Base-by-base conservation (phyloP, 2,888 invertebrate species). In the Galeruca laticollis region DNA sequence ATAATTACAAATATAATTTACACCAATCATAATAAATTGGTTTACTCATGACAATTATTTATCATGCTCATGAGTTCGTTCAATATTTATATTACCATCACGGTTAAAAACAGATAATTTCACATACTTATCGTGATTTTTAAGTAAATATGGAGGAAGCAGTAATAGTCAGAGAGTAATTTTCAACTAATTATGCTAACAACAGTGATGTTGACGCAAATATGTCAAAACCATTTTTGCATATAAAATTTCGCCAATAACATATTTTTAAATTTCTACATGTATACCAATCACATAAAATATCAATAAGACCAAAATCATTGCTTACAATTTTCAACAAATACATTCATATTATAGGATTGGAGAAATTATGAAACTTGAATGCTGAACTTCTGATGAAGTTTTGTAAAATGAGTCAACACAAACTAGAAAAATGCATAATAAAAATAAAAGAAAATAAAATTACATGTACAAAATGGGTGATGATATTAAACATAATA, bases 81-180 rank as follows among this genome's bases (percentile, higher is more conserved):
- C 70, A 76, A 76, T 74, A 76, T 76, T 76, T 75, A 61, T 18
- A 11, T 60, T 33, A 68, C 62, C 51, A 65, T 68, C 63, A 73
- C 40, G 37, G 71, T 75, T 68, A 71, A 69, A 74, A 75, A 76
- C 70, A 75, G 71, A 76, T 77, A 73, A 75, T 72, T 73, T 75
- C 60, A 68, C 76, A 65, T 59, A 26, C 51, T 71, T 65, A 61
- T 69, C 62, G 65, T 75, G 75, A 76, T 74, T 70, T 66, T 63
- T 26, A 21, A 26, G 49, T 60, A 63, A 70, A 63, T 56, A 54
- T 54, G 8, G 33, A 61, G 11, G 26, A 43, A 43, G 60, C 4
- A n/a, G 40, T 35, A 2, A 5, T 15, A 35, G 56, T 21, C 10
- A n/a, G 18, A 40, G 9, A 56, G 8, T 33, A 15, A 11, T 33